A percentile compares a stretch with the other conserved stretches of the same genome.
Conservation (phyloP, 2,888 invertebrate species). For the Tipula confusa region DNA sequence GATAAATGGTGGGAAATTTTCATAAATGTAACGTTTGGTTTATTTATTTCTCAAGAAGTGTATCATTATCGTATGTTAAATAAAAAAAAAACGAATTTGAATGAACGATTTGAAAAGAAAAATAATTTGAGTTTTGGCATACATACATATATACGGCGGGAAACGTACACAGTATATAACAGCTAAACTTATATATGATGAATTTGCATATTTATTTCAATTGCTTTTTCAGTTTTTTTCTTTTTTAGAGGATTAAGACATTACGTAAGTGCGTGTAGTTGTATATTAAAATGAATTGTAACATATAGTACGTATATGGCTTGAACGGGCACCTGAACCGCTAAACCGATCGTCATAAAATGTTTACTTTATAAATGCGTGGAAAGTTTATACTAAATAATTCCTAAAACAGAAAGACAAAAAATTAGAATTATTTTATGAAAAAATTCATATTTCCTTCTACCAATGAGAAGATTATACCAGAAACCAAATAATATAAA, state of each 20-base stretch:
- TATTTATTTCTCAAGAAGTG: background rate
- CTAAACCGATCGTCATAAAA: no score
- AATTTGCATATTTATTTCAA: constrained; percentile 3
- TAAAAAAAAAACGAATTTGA: background rate
- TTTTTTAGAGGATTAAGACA: background rate
- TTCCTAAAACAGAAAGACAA: no score
- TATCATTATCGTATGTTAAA: constrained; percentile 12
- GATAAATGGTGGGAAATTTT: constrained; percentile 3
- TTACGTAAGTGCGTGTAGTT: background rate
- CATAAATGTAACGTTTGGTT: constrained; percentile 20
- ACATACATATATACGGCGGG: background rate
- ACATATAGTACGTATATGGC: background rate
- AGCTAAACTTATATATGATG: background rate
- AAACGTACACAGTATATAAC: background rate
- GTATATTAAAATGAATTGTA: no score
- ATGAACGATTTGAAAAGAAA: background rate
- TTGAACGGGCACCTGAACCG: background rate
- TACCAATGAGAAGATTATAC: no score
- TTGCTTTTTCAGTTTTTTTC: background rate
- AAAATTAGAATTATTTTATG: no score
- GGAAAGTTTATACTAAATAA: no score
- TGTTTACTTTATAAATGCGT: no score
- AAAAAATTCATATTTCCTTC: no score
- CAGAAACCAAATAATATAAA: no score
- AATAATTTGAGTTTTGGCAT: background rate